Conservation (phyloP, 2,113 vertebrate species). For the Lagopus leucura region DNA sequence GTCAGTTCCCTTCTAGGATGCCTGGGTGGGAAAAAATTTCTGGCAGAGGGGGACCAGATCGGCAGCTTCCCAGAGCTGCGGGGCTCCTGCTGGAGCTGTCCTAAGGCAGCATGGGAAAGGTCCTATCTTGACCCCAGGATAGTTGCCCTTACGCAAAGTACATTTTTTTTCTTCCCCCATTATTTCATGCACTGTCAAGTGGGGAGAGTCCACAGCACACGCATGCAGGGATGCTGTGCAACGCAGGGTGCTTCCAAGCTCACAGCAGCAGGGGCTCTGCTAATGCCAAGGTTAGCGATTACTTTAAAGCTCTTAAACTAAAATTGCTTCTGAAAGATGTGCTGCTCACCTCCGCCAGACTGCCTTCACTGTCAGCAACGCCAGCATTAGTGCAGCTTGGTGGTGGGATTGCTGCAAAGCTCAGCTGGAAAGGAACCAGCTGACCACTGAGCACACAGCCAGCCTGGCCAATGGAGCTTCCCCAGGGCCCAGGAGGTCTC, state of each 20-base stretch:
- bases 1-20: neutral
- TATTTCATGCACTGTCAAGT: neutral
- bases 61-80: neutral
- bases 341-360: neutral
- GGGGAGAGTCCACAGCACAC: too few relatives aligned
- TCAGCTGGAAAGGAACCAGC: neutral
- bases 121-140: neutral
- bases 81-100: neutral
- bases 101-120: neutral
- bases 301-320: neutral
- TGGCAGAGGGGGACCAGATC: neutral
- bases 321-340: neutral
- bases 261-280: neutral
- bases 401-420: fast-evolving
- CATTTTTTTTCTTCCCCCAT: too few relatives aligned
- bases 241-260: fast-evolving
- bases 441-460: fast-evolving
- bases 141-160: neutral
- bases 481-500: neutral
- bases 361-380: neutral
- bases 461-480: neutral
- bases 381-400: neutral
- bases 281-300: neutral
- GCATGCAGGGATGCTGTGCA: neutral
- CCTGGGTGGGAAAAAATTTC: neutral